phyloP scores from a whole-genome alignment of 2,888 invertebrate genomes.

The Cacoxenus indagator region DNA sequence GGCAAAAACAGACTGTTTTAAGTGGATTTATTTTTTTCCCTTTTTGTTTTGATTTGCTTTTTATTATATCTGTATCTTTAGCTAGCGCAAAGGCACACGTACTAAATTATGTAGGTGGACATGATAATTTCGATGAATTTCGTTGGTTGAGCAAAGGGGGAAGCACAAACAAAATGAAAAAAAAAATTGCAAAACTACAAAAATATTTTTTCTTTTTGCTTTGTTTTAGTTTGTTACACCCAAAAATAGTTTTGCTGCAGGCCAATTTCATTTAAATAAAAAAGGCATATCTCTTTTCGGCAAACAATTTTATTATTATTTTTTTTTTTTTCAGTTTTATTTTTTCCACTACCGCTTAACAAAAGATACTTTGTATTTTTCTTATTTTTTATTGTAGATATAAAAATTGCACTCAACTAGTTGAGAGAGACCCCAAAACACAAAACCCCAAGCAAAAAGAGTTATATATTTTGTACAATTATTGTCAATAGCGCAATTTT shows the following conservation, averaged over 20 bases:
- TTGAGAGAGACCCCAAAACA: not conserved
- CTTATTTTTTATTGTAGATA: not conserved
- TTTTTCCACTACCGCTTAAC: not conserved
- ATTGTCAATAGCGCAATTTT: slow-evolving; percentile 21
- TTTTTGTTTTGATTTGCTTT: not conserved
- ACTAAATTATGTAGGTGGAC: slow-evolving; percentile 62
- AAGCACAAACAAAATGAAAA: slow-evolving; percentile 19
- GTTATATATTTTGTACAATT: slow-evolving; percentile 12
- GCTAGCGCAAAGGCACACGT: slow-evolving; percentile 33
- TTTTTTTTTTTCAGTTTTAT: not conserved
- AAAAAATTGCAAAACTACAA: slow-evolving; percentile 10
- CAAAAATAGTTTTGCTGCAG: slow-evolving; percentile 44
- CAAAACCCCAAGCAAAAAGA: not conserved
- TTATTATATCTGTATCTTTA: too few species aligned
- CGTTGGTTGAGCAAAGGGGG: too few species aligned
- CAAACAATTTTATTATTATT: not conserved
- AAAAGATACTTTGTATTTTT: not conserved
- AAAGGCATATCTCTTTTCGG: slow-evolving; percentile 45
- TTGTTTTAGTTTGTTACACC: slow-evolving; percentile 44
- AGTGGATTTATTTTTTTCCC: not conserved
- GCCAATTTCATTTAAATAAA: slow-evolving; percentile 61
- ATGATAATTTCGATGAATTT: slow-evolving; percentile 50
- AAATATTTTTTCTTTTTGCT: slow-evolving; percentile 30
- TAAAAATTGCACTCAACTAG: slow-evolving; percentile 1
- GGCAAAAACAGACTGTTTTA: not conserved